Percentiles rank a stretch among this genome's conserved stretches.
Evolutionary conservation across 2,797 vertebrate species (phyloP).

Genomic region (Gobionotothen gibberifrons): DNA sequence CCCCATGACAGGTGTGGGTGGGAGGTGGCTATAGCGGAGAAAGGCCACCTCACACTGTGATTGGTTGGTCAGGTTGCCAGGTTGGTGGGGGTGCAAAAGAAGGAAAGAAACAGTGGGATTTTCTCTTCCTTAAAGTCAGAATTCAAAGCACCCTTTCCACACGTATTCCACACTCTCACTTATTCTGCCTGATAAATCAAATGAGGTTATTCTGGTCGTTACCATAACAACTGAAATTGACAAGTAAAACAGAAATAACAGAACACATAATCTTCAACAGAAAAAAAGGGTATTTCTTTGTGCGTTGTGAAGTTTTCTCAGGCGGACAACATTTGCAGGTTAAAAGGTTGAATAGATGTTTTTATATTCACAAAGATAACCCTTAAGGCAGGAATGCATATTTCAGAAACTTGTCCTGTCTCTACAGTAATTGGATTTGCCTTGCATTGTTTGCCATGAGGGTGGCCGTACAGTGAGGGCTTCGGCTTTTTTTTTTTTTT

Average conservation of each 20-base stretch:
- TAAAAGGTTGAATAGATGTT: conserved; percentile 77
- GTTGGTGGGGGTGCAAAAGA: conserved; percentile 83
- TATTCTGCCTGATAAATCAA: conserved; percentile 71
- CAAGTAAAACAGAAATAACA: conserved; percentile 67
- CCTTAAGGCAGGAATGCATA: conserved; percentile 77
- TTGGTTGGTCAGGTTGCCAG: conserved; percentile 85
- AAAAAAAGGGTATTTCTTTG: conserved; percentile 49
- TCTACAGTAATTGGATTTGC: conserved; percentile 81
- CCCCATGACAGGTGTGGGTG: conserved; percentile 80
- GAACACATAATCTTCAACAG: conserved; percentile 67
- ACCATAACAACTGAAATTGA: conserved; percentile 57
- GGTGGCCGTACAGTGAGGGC: conserved; percentile 70
- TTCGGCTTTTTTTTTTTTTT: conserved; percentile 59
- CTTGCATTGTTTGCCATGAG: conserved; percentile 77
- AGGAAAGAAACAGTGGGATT: conserved; percentile 84
- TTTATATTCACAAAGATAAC: conserved; percentile 79
- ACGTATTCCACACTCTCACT: conserved; percentile 61
- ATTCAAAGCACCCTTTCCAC: conserved; percentile 72
- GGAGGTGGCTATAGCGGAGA: conserved; percentile 81
- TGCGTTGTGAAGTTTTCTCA: conserved; percentile 61
- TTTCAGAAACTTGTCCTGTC: conserved; percentile 78
- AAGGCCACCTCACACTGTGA: conserved; percentile 86
- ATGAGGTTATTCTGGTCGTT: conserved; percentile 70
- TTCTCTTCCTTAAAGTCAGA: conserved; percentile 74
- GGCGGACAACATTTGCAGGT: conserved; percentile 72